Conservation (phyloP, 2,113 vertebrate species). For the Elaphurus davidianus region DNA sequence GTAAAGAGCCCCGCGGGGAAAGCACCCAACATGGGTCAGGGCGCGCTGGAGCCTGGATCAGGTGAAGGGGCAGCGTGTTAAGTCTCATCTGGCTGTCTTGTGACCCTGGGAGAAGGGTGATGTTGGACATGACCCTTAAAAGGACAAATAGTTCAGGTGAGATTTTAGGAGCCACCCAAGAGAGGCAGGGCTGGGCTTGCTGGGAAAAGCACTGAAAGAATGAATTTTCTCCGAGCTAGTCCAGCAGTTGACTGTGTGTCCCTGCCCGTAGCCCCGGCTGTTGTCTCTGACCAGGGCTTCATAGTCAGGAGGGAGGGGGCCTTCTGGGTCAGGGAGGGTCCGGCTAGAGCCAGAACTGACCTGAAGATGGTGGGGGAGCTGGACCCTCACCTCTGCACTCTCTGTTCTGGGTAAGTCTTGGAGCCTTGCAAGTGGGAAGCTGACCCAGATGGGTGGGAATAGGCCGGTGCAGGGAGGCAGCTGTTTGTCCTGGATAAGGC, state of each 20-base stretch:
- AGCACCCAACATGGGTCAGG: not conserved
- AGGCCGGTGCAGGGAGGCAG: not conserved
- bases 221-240: not conserved
- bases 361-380: not conserved
- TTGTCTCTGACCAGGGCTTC: not conserved
- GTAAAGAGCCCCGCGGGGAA: not conserved
- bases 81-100: not conserved
- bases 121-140: not conserved
- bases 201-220: not conserved
- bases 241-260: not conserved
- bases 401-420: not conserved
- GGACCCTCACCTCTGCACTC: accelerated
- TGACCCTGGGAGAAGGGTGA: not conserved
- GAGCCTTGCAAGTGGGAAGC: not conserved
- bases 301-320: not conserved
- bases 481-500: not conserved
- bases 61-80: not conserved
- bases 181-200: not conserved
- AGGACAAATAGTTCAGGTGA: not conserved
- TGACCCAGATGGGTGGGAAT: not conserved
- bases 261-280: not conserved
- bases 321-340: not conserved
- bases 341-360: not conserved
- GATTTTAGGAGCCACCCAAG: not conserved
- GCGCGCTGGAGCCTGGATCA: not conserved